These are phyloP conservation scores for Harmothoe impar DNA, from an alignment of 2,888 invertebrate genomes.

Conservation along the genomic window DNA sequence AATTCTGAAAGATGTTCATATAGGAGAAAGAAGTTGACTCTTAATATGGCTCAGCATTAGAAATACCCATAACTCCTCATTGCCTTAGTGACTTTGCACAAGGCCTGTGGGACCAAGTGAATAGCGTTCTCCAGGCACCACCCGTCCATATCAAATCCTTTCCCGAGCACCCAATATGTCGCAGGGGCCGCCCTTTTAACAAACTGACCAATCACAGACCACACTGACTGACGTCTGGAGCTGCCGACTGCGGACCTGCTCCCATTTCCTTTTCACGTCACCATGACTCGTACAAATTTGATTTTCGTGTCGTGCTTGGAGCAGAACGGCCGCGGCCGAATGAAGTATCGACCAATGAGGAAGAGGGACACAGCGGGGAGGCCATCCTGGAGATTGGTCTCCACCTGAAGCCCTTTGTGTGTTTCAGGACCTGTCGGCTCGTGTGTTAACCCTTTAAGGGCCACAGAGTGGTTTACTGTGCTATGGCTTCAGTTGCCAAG, in stretches of 20 bases:
- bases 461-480: too few relatives aligned
- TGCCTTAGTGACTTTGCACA: too few relatives aligned
- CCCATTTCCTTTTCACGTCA: neutral
- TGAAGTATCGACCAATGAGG: slow-evolving; percentile 38
- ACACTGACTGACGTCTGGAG: neutral
- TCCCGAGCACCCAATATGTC: neutral
- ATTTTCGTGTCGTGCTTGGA: slow-evolving; percentile 24
- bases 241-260: neutral
- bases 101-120: too few relatives aligned
- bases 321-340: neutral
- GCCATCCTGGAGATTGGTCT: too few relatives aligned
- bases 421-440: neutral
- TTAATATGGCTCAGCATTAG: too few relatives aligned
- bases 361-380: neutral
- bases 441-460: too few relatives aligned
- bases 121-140: neutral
- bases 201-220: slow-evolving; percentile 4
- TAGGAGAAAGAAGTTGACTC: too few relatives aligned
- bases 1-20: too few relatives aligned
- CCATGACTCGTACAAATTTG: slow-evolving; percentile 6
- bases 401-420: slow-evolving; percentile 32
- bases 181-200: neutral
- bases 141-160: neutral
- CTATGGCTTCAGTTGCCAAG: too few relatives aligned
- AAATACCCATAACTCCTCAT: too few relatives aligned